phyloP scores from a whole-genome alignment of 2,113 vertebrate species.

The Pomatostomus ruficeps region DNA sequence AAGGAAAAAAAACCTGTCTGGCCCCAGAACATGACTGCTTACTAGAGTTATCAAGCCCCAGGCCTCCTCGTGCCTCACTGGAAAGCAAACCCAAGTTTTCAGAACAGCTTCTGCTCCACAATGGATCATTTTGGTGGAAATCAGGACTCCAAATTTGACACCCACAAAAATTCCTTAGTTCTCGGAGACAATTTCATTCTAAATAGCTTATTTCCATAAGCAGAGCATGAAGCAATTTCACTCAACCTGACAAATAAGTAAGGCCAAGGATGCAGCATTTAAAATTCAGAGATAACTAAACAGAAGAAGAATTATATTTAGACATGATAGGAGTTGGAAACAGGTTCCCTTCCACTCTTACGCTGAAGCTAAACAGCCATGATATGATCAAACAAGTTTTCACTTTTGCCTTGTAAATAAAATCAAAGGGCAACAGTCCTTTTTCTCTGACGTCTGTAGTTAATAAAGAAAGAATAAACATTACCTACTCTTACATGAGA shows the following conservation, averaged over 20 bases:
- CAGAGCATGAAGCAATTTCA: constrained; percentile 52
- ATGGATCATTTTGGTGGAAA: neutral
- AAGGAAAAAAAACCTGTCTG: neutral
- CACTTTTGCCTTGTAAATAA: constrained; percentile 51
- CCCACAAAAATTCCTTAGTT: constrained; percentile 18
- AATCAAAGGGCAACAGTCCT: constrained; percentile 53
- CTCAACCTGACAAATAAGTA: constrained; percentile 51
- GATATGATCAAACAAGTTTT: constrained; percentile 46
- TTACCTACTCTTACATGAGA: neutral
- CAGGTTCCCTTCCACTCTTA: neutral
- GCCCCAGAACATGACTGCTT: neutral
- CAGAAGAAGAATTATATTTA: constrained; percentile 6
- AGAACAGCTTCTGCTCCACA: neutral
- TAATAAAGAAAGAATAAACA: constrained; percentile 54
- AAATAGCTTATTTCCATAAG: constrained; percentile 49
- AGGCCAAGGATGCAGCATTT: constrained; percentile 48
- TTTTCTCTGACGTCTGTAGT: constrained; percentile 56
- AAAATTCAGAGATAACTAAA: constrained; percentile 57
- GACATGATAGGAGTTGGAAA: constrained; percentile 20
- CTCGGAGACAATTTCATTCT: constrained; percentile 26
- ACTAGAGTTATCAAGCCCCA: neutral
- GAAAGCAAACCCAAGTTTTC: neutral
- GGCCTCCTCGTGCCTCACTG: neutral
- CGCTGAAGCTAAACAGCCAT: constrained; percentile 17
- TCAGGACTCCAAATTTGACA: neutral